Evolutionary conservation across 2,888 invertebrate genomes (phyloP), one percentile per base, ranked within the genome.

Genomic region (Diarsia rubi): DNA sequence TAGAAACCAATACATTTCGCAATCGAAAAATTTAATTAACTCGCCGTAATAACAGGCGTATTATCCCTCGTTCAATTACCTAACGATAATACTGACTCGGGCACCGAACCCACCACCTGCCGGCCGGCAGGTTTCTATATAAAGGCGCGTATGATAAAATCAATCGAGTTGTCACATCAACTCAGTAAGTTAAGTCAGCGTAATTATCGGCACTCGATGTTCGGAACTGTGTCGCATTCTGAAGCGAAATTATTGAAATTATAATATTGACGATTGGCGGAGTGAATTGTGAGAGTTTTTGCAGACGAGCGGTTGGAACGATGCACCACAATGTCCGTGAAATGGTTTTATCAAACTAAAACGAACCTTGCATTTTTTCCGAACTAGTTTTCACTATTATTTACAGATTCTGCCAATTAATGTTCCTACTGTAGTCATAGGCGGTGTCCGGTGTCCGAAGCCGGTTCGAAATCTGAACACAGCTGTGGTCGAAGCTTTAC

Each of bases 61-160:
- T 86, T 86, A 85, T 85, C 79, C 87, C 70, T 84, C 85, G 84
- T 88, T 84, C 86, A 87, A 87, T 88, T 88, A 88, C 87, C 84
- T 87, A 88, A 88, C 86, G 82, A 84, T 89, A 84, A 84, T 83
- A 83, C 80, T 73, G 85, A 79, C 70, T 54, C 75, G 81, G 84
- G 69, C 83, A 88, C 78, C 84, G 86, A 85, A 81, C 85, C 78
- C 69, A 74, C 77, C 87, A 87, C 85, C 87, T 83, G 86, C 82
- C 76, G 49, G 86, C 82, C 76, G 49, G 78, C 84, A 77, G 78
- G 87, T 88, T 84, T 79, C 83, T 83, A 76, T 79, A 84, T 85
- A 80, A 81, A 82, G 83, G 72, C 75, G 60, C 70, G 68, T 75
- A 82, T 86, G 87, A 89, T 89, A 88, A 88, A 83, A 88, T 88